A percentile compares a stretch with the other conserved stretches of the same genome.
Conservation (phyloP, 1,140 invertebrate genomes). For the Pseudachorutes palmiensis region DNA sequence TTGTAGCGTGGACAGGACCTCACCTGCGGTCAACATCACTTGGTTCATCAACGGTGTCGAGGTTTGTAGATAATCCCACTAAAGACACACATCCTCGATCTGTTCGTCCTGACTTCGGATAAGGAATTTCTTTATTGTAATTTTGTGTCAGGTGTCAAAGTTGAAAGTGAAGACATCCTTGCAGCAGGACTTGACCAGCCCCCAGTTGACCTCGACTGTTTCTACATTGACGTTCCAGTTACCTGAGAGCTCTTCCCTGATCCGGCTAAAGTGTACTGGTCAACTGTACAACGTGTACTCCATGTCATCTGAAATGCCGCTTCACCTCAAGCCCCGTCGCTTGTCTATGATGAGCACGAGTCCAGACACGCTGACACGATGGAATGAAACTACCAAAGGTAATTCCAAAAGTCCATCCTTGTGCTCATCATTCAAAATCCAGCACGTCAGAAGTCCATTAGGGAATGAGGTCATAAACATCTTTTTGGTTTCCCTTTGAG, state of each 20-base stretch:
- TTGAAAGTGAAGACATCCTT: background rate
- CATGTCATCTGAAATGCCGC: slow-evolving; percentile 46
- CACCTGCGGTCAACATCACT: slow-evolving; percentile 32
- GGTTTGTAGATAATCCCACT: slow-evolving; percentile 25
- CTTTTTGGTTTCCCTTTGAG: background rate
- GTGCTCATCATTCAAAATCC: too few species aligned
- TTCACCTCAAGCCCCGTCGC: slow-evolving; percentile 14
- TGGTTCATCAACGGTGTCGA: slow-evolving; percentile 36
- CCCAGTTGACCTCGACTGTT: slow-evolving; percentile 1
- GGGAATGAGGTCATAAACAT: background rate
- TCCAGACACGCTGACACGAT: background rate
- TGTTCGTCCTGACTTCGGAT: background rate
- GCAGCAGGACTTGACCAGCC: background rate
- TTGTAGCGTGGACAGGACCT: slow-evolving; percentile 31
- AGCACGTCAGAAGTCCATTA: too few species aligned
- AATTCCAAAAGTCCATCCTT: too few species aligned
- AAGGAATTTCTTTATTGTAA: background rate
- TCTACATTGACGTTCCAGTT: slow-evolving; percentile 14
- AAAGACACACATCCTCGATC: background rate
- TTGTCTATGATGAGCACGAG: slow-evolving; percentile 17
- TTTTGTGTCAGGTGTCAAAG: background rate
- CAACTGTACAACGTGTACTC: slow-evolving; percentile 19
- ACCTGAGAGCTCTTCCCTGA: slow-evolving; percentile 7
- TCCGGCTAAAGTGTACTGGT: slow-evolving; percentile 22
- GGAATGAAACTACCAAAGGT: slow-evolving; percentile 12